Conservation (phyloP, 2,797 vertebrate genomes). For the Pseudotriccus pelzelni region DNA sequence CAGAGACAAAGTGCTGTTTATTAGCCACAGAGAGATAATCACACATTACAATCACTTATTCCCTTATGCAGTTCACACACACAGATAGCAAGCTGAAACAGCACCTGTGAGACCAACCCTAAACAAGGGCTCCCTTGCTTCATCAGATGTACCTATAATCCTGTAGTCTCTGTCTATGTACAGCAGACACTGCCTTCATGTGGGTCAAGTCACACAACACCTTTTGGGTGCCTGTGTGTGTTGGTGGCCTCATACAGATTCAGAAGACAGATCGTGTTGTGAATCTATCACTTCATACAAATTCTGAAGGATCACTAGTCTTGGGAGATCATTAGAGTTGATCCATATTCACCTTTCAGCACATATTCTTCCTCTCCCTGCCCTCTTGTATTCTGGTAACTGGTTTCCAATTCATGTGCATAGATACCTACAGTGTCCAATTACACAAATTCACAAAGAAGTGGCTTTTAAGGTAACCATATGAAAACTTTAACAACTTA, state of each 20-base stretch:
- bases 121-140: neutral
- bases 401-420: neutral
- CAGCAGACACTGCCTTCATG: neutral
- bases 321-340: neutral
- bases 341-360: neutral
- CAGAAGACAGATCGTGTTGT: neutral
- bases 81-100: neutral
- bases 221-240: neutral
- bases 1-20: neutral
- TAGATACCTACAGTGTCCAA: neutral
- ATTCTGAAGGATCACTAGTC: neutral
- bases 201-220: neutral
- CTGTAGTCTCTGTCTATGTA: neutral
- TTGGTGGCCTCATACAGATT: neutral
- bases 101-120: neutral
- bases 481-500: neutral
- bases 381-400: neutral
- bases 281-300: neutral
- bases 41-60: neutral
- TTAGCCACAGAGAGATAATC: neutral
- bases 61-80: neutral
- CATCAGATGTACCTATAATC: neutral
- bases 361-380: neutral
- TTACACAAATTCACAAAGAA: neutral
- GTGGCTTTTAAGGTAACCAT: neutral